Conservation (phyloP, 2,797 vertebrate genomes). For the Hirundo rustica region DNA sequence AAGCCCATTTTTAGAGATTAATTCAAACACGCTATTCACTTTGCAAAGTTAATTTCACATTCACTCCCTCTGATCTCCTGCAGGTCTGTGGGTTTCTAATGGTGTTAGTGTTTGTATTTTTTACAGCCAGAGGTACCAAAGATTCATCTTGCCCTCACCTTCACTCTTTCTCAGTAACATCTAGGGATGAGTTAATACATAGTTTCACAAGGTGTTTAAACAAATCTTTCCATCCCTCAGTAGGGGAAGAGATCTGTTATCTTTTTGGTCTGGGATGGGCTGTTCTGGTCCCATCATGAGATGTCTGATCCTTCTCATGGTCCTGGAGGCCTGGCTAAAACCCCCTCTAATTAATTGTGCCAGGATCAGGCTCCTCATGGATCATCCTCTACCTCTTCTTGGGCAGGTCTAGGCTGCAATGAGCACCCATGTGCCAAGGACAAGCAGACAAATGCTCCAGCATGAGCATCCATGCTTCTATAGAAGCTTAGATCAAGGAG, state of each 20-base stretch:
- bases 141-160: conserved; percentile 39
- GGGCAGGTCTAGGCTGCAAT: background rate
- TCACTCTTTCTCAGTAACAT: background rate
- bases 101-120: background rate
- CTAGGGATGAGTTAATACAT: background rate
- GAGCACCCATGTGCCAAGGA: background rate
- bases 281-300: background rate
- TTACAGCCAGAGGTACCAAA: conserved; percentile 13
- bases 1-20: conserved; percentile 42
- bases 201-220: background rate
- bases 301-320: background rate
- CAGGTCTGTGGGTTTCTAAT: conserved; percentile 1
- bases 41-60: conserved; percentile 62
- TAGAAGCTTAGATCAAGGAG: background rate
- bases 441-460: background rate
- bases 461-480: background rate
- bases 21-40: conserved; percentile 43
- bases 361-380: background rate
- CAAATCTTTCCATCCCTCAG: background rate
- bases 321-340: background rate
- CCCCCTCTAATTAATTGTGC: background rate
- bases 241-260: background rate
- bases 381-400: background rate
- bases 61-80: background rate
- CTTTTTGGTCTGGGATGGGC: background rate